These are phyloP conservation scores for Stomatorhinus ivindoensis DNA, from an alignment of 2,113 vertebrate species.

Conservation along the genomic window DNA sequence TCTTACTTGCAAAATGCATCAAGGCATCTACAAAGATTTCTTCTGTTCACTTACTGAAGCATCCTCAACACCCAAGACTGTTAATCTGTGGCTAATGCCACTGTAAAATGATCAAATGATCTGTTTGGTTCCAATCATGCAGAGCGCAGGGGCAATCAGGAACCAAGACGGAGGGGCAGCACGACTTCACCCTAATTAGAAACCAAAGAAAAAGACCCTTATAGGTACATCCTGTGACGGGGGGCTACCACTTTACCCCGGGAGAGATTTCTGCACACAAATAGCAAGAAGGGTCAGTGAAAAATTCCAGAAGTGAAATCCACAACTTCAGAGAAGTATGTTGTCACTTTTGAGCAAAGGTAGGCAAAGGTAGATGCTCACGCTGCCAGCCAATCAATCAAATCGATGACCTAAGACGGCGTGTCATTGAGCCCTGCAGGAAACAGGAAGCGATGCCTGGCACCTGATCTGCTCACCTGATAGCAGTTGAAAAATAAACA, in stretches of 20 bases:
- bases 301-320: background rate
- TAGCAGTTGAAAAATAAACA: background rate
- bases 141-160: background rate
- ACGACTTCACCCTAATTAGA: background rate
- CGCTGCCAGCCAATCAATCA: background rate
- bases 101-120: background rate
- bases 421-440: background rate
- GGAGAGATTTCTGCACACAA: background rate
- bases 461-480: background rate
- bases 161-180: background rate
- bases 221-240: background rate
- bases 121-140: background rate
- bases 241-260: background rate
- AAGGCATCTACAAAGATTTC: background rate
- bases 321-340: background rate
- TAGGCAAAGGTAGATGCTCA: background rate
- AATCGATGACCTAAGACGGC: background rate
- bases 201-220: background rate
- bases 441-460: background rate
- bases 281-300: background rate
- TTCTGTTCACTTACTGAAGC: background rate
- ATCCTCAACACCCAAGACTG: background rate
- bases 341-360: background rate
- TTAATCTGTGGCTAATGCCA: background rate
- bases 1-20: background rate